Percentiles rank a stretch among this genome's conserved stretches.
Evolutionary conservation across 2,888 invertebrate genomes (phyloP).

Genomic region (Rhagonycha fulva): DNA sequence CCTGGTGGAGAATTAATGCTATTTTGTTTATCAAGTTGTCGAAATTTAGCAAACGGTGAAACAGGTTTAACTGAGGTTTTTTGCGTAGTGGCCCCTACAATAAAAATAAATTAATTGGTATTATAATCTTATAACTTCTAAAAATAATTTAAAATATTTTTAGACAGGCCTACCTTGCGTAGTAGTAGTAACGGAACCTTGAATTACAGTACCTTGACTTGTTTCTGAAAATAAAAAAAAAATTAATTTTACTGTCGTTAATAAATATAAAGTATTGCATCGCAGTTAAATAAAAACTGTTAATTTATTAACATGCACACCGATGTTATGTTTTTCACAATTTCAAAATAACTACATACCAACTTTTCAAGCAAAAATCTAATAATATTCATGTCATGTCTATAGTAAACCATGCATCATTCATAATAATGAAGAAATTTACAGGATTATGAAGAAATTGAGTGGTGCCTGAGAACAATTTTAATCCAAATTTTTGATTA

Average conservation of each 20-base stretch:
- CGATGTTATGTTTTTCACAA: background rate
- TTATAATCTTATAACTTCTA: background rate
- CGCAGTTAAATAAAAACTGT: background rate
- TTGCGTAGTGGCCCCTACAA: conserved; percentile 45
- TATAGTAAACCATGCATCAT: background rate
- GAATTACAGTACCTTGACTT: conserved; percentile 43
- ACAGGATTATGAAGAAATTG: background rate
- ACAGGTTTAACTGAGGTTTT: conserved; percentile 66
- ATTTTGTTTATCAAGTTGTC: conserved; percentile 87
- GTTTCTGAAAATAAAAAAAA: conserved; percentile 44
- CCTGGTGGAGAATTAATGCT: conserved; percentile 74
- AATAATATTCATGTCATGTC: background rate
- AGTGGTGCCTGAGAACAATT: background rate
- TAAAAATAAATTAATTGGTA: background rate
- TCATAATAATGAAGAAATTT: background rate
- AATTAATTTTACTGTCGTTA: background rate
- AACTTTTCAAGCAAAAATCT: background rate
- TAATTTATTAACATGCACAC: background rate
- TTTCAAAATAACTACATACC: background rate
- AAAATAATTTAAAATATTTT: background rate
- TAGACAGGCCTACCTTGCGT: conserved; percentile 36
- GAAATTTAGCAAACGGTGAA: conserved; percentile 90
- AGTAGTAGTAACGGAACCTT: conserved; percentile 46
- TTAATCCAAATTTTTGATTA: background rate
- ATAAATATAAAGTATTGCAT: background rate